Conservation (phyloP, 2,888 invertebrate species). For the Meloe dianella region DNA sequence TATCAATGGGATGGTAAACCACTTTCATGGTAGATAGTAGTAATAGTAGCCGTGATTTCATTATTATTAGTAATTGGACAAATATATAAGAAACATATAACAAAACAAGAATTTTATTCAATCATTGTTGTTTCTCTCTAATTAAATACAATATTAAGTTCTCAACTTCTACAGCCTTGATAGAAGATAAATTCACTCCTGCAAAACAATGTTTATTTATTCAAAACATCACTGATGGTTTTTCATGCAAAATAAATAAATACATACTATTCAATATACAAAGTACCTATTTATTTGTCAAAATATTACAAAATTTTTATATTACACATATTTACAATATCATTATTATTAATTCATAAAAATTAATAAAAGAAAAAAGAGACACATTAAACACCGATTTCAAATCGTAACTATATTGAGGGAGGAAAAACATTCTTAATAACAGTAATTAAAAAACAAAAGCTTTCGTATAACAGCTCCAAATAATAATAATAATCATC, state of each 20-base stretch:
- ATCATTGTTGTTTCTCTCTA: not conserved
- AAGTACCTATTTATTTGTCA: conserved; percentile 6
- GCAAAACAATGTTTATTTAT: not conserved
- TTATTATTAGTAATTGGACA: too few relatives aligned
- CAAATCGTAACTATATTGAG: not conserved
- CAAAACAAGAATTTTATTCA: not conserved
- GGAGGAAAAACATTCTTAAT: not conserved
- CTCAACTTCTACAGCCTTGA: not conserved
- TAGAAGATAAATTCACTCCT: not conserved
- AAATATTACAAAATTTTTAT: conserved; percentile 10
- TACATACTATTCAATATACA: conserved; percentile 1
- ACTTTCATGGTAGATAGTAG: conserved; percentile 75
- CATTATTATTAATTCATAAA: not conserved
- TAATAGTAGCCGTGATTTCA: too few relatives aligned
- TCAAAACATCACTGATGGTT: not conserved
- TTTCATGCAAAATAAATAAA: conserved; percentile 11
- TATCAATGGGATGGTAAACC: conserved; percentile 77
- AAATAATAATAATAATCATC: conserved; percentile 3
- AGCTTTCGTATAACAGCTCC: not conserved
- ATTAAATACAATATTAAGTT: not conserved
- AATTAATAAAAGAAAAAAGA: not conserved
- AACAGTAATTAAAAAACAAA: not conserved
- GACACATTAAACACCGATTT: not conserved
- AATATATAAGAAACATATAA: too few relatives aligned
- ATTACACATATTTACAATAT: conserved; percentile 3